Evolutionary conservation across 2,888 invertebrate species (phyloP), one percentile per base, ranked within the genome.

Genomic region (Chalcis sispes): DNA sequence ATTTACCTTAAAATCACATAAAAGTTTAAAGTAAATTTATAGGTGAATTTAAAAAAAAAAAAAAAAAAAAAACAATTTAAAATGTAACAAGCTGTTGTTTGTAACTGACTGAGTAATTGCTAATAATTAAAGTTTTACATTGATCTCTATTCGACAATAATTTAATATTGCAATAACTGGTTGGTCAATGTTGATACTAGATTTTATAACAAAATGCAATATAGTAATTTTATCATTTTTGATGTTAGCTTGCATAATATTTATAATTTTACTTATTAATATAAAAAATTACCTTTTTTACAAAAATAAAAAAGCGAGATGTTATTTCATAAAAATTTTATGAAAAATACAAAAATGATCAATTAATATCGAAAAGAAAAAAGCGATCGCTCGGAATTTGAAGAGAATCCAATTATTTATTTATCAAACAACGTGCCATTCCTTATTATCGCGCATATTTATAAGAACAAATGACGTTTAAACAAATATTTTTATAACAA

Each of bases 101-200:
- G 70, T 74, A 66, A n/a, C 13, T 4, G 77, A 77, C 77, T 77
- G 73, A 77, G 32, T 48, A 66, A 56, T 71, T 27, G 15, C 40
- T 69, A 77, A 72, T 62, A 66, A 58, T 65, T 58, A 36, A 72
- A 52, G 69, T 64, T 69, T 15, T 56, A 54, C 15, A n/a, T 62
- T 40, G 66, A 70, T 77, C 73, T 77, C 61, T 69, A 54, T 58
- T 69, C 32, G 77, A 77, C 74, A 77, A 77, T 77, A 77, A 77
- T 71, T 66, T 54, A 2, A 64, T 32, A 18, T 50, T 32, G 52
- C 8, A 65, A 64, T 50, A 23, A 32, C 48, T n/a, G 7, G 15
- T 42, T 42, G 2, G 15, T 52, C 10, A 54, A 42, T 2, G 4
- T 48, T 48, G 7, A 13, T 13, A 8, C 2, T 8, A 42, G 15